Conservation (phyloP, 2,797 vertebrate genomes). For the Amniataba percoides region DNA sequence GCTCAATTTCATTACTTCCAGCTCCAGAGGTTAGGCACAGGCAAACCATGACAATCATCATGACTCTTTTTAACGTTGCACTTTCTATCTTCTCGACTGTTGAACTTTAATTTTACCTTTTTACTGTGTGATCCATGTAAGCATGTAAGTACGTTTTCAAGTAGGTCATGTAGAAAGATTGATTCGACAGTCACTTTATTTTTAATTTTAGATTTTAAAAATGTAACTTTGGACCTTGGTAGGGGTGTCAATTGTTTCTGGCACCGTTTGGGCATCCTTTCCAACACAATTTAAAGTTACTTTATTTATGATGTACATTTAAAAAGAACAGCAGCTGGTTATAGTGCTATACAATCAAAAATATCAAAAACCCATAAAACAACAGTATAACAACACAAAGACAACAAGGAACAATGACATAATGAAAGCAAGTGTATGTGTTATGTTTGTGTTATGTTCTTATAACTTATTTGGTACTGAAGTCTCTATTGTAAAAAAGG, state of each 20-base stretch:
- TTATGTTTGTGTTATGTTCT: background rate
- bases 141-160: background rate
- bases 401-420: too few species aligned
- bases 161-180: background rate
- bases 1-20: constrained; percentile 59
- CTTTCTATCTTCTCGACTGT: constrained; percentile 7
- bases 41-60: constrained; percentile 52
- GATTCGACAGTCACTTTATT: background rate
- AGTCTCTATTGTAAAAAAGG: background rate
- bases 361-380: too few species aligned
- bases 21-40: constrained; percentile 48
- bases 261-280: background rate
- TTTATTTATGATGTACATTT: too few species aligned
- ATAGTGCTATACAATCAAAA: too few species aligned
- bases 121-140: background rate
- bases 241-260: too few species aligned
- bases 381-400: too few species aligned
- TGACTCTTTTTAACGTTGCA: constrained; percentile 43
- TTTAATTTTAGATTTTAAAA: constrained; percentile 1
- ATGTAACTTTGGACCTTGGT: background rate
- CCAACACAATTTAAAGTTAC: too few species aligned
- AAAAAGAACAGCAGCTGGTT: too few species aligned
- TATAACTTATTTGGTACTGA: background rate
- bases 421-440: background rate
- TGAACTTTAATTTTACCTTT: background rate